phyloP scores from a whole-genome alignment of 2,888 invertebrate species.

The Polydrusus pterygomalis region DNA sequence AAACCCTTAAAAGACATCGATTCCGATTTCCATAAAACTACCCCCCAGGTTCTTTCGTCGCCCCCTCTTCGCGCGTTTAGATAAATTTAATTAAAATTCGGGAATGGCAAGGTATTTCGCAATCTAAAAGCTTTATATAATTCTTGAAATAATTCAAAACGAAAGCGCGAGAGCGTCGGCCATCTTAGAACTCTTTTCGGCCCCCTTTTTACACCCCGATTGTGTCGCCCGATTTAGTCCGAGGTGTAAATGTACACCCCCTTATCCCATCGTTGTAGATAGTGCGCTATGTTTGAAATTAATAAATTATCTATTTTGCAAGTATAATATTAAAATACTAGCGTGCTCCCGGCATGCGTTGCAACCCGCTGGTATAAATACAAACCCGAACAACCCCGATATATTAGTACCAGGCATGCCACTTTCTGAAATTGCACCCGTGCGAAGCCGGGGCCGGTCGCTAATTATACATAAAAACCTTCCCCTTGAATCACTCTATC shows the following conservation, averaged over 20 bases:
- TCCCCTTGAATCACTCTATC: no score
- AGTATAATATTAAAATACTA: no score
- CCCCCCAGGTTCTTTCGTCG: slow-evolving; percentile 33
- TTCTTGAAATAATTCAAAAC: slow-evolving; percentile 64
- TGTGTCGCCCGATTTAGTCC: slow-evolving; percentile 48
- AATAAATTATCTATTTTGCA: no score
- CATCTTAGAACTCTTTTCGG: slow-evolving; percentile 62
- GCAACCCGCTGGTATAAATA: no score
- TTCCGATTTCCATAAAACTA: slow-evolving; percentile 18
- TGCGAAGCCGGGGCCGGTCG: no score
- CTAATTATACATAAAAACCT: no score
- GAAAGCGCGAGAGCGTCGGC: slow-evolving; percentile 60
- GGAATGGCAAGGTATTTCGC: slow-evolving; percentile 58
- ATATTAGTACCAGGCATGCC: no score
- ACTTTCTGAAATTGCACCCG: no score
- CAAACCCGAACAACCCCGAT: no score
- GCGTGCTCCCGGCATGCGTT: no score
- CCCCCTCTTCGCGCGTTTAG: slow-evolving; percentile 41
- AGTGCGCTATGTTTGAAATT: no score
- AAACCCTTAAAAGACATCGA: slow-evolving; percentile 15
- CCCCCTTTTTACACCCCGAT: slow-evolving; percentile 41
- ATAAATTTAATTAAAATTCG: slow-evolving; percentile 60
- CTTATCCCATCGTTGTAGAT: no score
- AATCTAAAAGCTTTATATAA: slow-evolving; percentile 59
- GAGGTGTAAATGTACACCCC: slow-evolving; percentile 12